Evolutionary conservation across 2,797 vertebrate genomes (phyloP), one percentile per base, ranked within the genome.

Genomic region (Sebastes diaconus): DNA sequence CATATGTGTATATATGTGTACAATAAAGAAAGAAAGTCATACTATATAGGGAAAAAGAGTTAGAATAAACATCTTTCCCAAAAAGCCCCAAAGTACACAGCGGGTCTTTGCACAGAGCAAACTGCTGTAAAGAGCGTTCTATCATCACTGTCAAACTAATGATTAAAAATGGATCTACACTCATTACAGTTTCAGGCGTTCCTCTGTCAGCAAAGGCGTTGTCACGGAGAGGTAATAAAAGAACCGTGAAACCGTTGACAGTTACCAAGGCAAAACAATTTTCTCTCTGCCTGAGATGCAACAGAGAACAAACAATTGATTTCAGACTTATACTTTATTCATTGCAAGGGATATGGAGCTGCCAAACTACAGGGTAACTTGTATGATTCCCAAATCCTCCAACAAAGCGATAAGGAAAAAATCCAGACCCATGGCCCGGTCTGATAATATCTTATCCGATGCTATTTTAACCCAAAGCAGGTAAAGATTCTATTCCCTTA

Each of bases 191-290:
- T 88, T 75, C 50, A 87, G 80, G 79, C 67, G 16, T 86, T 86
- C 77, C 60, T 76, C 80, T 84, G 79, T 74, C 84, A 81, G 80
- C 66, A n/a, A 72, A 80, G 81, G 18, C 75, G 32, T 59, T 69
- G 86, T 88, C 80, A 78, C 52, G 20, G 46, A 78, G 57, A 84
- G 74, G 77, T 69, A 90, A 91, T 90, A 87, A 88, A 87, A 82
- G 75, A 61, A 80, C 67, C 29, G 63, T 81, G 79, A 83, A 87
- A 84, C 34, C 2, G 24, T 77, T 80, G 85, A 90, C 81, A 87
- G 84, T 78, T 78, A 85, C 88, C 84, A 69, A 91, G 86, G 80
- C 84, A 89, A 92, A 93, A 91, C 87, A 75, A 90, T 90, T 87
- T 87, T 54, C 81, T 87, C 65, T 84, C 71, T 34, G 74, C 55